A percentile compares a stretch with the other conserved stretches of the same genome.
Evolutionary conservation across 2,797 vertebrate species (phyloP).

Genomic region (Aplochiton taeniatus): DNA sequence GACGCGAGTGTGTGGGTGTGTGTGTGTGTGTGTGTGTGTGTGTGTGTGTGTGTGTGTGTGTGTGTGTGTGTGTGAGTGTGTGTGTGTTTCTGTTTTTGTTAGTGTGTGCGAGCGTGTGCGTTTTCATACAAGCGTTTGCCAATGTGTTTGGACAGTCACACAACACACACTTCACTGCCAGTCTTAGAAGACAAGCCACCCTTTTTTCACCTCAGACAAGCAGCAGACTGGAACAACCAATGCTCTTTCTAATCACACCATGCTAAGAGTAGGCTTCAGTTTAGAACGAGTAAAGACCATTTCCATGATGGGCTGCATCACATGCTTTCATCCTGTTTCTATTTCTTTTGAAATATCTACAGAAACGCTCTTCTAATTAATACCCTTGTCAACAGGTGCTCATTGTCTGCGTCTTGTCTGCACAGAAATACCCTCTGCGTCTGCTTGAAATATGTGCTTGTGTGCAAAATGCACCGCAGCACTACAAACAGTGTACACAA

Average conservation of each 20-base stretch:
- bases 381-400: slow-evolving; percentile 30
- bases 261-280: slow-evolving; percentile 27
- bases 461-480: neutral
- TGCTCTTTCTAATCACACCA: slow-evolving; percentile 22
- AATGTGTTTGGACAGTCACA: too few relatives aligned
- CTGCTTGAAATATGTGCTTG: neutral
- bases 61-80: neutral
- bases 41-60: neutral
- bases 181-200: slow-evolving; percentile 31
- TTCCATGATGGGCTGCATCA: slow-evolving; percentile 21
- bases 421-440: slow-evolving; percentile 4
- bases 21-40: slow-evolving; percentile 21
- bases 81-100: slow-evolving; percentile 31
- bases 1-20: slow-evolving; percentile 21
- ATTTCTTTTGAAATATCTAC: slow-evolving; percentile 8
- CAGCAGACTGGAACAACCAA: slow-evolving; percentile 12
- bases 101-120: slow-evolving; percentile 2
- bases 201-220: slow-evolving; percentile 11
- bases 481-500: neutral
- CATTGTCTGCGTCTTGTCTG: slow-evolving; percentile 6
- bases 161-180: slow-evolving; percentile 12
- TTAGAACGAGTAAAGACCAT: slow-evolving; percentile 19
- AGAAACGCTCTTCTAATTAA: neutral
- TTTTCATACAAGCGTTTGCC: neutral
- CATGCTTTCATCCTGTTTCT: slow-evolving; percentile 18